Base-by-base conservation (phyloP, 2,888 invertebrate genomes). In the Hypomecis punctinalis region DNA sequence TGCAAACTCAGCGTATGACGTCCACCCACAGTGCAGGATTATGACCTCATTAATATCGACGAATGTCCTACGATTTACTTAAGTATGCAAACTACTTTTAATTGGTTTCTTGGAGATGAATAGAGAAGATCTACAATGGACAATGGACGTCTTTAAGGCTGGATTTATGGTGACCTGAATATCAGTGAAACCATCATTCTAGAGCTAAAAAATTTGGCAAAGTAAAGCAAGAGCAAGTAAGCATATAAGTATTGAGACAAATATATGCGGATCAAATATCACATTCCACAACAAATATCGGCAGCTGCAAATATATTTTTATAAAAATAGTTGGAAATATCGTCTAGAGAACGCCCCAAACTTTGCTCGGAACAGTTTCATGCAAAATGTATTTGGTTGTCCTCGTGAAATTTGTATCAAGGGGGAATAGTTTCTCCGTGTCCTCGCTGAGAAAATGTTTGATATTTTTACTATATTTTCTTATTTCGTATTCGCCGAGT, bases 381-480 rank as follows among this genome's bases (percentile, higher is more conserved):
- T 91, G 86, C 89, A 91, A 91, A 90, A 91, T 91, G 88, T 89
- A 91, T 88, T 82, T 75, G 75, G 73, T 73, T 71, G 75, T 76
- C 64, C 76, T 83, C 82, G 76, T 84, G 82, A 84, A 85, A 84
- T 81, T 84, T 85, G 83, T 85, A 84, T 84, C 79, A 71, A 78
- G 78, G 82, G 79, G 76, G 75, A 84, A 84, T 81, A 83, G 83
- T 84, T 84, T 78, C 73, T 70, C 65, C 72, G 75, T 75, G 75
- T 72, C 78, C 76, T 77, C 75, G 77, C 78, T 69, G 63, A 69
- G 73, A 73, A 76, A 75, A 74, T 78, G 71, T 82, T 78, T 80
- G 80, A 80, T 81, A 85, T 84, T 85, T 84, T 83, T 76, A 69
- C 71, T 80, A 76, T 77, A 76, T 80, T 79, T 69, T 63, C 58